Evolutionary conservation across 2,888 invertebrate genomes (phyloP).

Genomic region (Ormyrus pomaceus): DNA sequence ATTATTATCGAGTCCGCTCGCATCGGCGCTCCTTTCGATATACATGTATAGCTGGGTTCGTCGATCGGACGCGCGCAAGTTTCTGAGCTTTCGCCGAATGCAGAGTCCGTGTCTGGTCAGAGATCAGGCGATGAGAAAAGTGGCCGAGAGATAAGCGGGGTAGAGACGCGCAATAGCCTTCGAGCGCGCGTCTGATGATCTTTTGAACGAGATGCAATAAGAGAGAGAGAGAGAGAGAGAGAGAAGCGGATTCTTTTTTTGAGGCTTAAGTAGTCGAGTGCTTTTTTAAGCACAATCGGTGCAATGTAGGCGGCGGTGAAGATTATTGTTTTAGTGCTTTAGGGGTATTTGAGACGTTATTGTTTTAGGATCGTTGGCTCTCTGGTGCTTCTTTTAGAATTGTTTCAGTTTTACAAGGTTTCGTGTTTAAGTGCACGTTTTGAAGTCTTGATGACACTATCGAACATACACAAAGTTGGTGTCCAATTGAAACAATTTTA

Average conservation of each 20-base stretch:
- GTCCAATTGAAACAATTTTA: too few species aligned
- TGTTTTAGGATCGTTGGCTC: too few species aligned
- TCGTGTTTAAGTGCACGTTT: too few species aligned
- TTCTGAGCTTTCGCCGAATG: neutral
- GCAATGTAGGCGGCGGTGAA: neutral
- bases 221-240: too few species aligned
- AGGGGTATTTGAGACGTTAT: too few species aligned
- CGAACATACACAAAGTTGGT: too few species aligned
- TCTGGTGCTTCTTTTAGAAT: too few species aligned
- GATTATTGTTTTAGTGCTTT: neutral
- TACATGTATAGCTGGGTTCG: neutral
- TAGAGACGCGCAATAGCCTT: neutral
- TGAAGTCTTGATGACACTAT: too few species aligned
- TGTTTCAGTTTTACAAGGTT: too few species aligned
- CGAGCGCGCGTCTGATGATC: neutral
- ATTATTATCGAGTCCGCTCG: slow-evolving; percentile 24
- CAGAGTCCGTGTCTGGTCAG: neutral
- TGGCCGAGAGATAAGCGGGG: neutral
- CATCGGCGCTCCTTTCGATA: neutral
- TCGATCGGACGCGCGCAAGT: neutral
- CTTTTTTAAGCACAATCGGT: slow-evolving; percentile 6
- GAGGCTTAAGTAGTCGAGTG: neutral
- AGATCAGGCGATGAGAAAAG: neutral
- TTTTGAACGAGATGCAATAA: neutral
- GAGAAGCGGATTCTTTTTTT: neutral